Evolutionary conservation across 2,797 vertebrate species (phyloP).

Genomic region (Chrysocyon brachyurus): DNA sequence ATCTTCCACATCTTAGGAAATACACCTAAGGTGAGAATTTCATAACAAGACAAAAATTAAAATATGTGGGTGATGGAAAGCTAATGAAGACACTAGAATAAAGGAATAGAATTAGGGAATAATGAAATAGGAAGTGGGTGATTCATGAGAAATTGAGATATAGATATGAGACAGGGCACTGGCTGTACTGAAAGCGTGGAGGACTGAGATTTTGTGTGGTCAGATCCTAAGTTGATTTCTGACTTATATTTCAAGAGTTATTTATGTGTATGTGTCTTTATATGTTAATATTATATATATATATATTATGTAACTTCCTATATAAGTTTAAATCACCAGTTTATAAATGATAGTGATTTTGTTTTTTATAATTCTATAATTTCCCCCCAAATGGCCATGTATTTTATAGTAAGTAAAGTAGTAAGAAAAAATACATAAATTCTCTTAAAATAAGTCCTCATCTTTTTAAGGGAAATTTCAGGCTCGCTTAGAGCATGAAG

Average conservation of each 20-base stretch:
- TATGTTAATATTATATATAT: not conserved
- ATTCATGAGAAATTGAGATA: not conserved
- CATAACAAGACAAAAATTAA: not conserved
- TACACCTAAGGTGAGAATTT: not conserved
- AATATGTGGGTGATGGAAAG: slow-evolving; percentile 1
- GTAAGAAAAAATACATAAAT: not conserved
- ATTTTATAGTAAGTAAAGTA: not conserved
- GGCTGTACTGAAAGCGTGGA: not conserved
- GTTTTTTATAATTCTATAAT: slow-evolving; percentile 26
- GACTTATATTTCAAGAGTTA: slow-evolving; percentile 31
- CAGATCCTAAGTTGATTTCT: not conserved
- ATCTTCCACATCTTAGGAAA: not conserved
- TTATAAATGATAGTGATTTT: not conserved
- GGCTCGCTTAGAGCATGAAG: not conserved
- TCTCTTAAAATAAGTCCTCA: slow-evolving; percentile 29
- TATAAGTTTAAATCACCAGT: not conserved
- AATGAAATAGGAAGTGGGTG: not conserved
- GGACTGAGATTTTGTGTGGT: not conserved
- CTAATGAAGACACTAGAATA: not conserved
- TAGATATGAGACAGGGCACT: not conserved
- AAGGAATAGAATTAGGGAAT: not conserved
- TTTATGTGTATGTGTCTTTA: not conserved
- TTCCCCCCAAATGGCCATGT: not conserved
- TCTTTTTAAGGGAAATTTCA: slow-evolving; percentile 36
- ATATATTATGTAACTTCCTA: not conserved